Conservation (phyloP, 2,888 invertebrate genomes). For the Thymelicus acteon region DNA sequence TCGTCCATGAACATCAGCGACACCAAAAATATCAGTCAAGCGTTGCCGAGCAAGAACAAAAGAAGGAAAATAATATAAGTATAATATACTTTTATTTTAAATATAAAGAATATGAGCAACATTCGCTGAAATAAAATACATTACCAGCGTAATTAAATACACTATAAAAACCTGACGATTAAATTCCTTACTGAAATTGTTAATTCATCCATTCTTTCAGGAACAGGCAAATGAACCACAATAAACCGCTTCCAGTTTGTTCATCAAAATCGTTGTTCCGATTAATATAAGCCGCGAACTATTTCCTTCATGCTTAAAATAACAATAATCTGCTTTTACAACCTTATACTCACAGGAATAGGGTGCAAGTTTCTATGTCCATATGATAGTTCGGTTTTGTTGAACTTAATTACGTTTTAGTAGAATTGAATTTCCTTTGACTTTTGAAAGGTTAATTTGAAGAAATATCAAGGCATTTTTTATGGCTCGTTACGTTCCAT, state of each 20-base stretch:
- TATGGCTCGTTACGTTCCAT: slow-evolving; percentile 46
- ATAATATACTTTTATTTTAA: no score
- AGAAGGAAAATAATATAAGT: no score
- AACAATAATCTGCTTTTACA: neutral
- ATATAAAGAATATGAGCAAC: no score
- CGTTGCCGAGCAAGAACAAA: no score
- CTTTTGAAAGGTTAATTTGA: neutral
- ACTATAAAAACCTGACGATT: neutral
- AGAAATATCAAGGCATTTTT: slow-evolving; percentile 40
- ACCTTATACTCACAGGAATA: neutral
- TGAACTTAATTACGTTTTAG: slow-evolving; percentile 4
- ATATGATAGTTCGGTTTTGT: slow-evolving; percentile 13
- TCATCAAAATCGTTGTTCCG: slow-evolving; percentile 45
- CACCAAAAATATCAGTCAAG: no score
- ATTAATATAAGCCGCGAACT: slow-evolving; percentile 35
- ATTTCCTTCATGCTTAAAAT: slow-evolving; percentile 37
- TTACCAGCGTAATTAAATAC: no score
- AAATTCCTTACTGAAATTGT: slow-evolving; percentile 20
- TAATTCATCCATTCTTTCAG: slow-evolving; percentile 18
- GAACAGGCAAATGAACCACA: slow-evolving; percentile 41
- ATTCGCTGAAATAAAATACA: no score
- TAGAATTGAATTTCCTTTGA: slow-evolving; percentile 34
- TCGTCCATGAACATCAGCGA: no score
- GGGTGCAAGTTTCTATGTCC: slow-evolving; percentile 15
- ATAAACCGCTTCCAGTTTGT: slow-evolving; percentile 44